These are phyloP conservation scores for Cyrtodaria siliqua DNA, from an alignment of 2,888 invertebrate species.

Conservation along the genomic window DNA sequence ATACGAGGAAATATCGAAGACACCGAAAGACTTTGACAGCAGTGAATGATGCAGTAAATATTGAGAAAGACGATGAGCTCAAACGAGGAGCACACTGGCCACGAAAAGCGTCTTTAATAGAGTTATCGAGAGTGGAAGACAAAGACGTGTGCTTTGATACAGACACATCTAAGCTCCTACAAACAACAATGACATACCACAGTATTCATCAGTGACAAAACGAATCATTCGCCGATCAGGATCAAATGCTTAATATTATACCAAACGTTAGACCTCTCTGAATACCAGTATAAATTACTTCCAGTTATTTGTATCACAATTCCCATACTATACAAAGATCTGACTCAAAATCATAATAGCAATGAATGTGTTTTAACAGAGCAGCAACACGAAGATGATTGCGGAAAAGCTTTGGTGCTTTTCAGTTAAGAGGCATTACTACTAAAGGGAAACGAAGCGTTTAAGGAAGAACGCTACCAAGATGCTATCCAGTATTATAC, in stretches of 20 bases:
- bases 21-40: slow-evolving; percentile 15
- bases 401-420: background rate
- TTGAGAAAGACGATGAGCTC: background rate
- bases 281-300: slow-evolving; percentile 1
- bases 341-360: background rate
- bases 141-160: slow-evolving; percentile 14
- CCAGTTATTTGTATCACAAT: slow-evolving; percentile 37
- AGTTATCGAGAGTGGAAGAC: background rate
- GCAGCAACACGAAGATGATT: slow-evolving; percentile 1
- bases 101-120: slow-evolving; percentile 13
- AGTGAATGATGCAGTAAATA: slow-evolving; percentile 3
- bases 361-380: slow-evolving; percentile 3
- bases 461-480: slow-evolving; percentile 12
- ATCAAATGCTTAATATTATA: slow-evolving; percentile 36
- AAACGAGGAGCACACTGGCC: slow-evolving; percentile 14
- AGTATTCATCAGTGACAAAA: slow-evolving; percentile 43
- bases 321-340: slow-evolving; percentile 23
- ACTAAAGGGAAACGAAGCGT: slow-evolving; percentile 32
- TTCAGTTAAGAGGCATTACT: too few relatives aligned
- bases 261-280: slow-evolving; percentile 18
- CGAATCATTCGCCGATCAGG: slow-evolving; percentile 36
- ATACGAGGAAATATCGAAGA: slow-evolving; percentile 28
- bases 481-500: slow-evolving; percentile 14
- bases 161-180: slow-evolving; percentile 19
- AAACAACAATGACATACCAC: slow-evolving; percentile 19